Conservation (phyloP, 2,113 vertebrate species). For the Oreochromis spilurus region DNA sequence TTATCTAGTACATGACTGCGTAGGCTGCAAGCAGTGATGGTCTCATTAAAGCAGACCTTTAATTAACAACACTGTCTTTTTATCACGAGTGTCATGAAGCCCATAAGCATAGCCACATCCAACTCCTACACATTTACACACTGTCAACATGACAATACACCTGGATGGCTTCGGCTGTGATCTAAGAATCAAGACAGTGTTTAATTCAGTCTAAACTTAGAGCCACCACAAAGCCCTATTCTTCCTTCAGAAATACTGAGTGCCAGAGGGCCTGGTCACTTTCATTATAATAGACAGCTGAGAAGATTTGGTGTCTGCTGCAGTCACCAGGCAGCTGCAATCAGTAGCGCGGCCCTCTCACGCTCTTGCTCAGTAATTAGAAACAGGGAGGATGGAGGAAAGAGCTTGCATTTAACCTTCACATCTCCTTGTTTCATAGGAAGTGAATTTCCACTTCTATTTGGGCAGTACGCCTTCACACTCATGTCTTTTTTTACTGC, state of each 20-base stretch:
- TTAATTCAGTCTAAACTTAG: conserved; percentile 33
- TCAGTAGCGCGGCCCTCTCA: conserved; percentile 33
- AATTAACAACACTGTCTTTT: conserved; percentile 42
- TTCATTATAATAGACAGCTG: conserved; percentile 45
- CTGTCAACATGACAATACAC: conserved; percentile 6
- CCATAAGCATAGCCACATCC: background rate
- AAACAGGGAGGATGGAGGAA: conserved; percentile 31
- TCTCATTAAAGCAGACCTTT: conserved; percentile 26
- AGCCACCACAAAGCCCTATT: background rate
- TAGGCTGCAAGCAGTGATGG: background rate
- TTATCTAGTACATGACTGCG: background rate
- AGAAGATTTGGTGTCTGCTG: conserved; percentile 52
- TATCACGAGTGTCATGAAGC: background rate
- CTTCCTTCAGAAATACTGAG: conserved; percentile 1
- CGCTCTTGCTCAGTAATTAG: conserved; percentile 57
- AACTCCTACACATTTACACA: conserved; percentile 1
- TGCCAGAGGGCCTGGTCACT: conserved; percentile 29
- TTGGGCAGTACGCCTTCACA: background rate
- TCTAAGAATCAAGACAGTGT: background rate
- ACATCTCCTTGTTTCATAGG: conserved; percentile 41
- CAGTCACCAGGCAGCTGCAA: conserved; percentile 52
- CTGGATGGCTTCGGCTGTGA: background rate
- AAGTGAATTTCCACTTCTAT: conserved; percentile 19
- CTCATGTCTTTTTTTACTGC: background rate
- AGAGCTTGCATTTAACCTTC: conserved; percentile 51